Evolutionary conservation across 1,140 invertebrate genomes (phyloP), one percentile per base, ranked within the genome.

Genomic region (Ceratina japonica): DNA sequence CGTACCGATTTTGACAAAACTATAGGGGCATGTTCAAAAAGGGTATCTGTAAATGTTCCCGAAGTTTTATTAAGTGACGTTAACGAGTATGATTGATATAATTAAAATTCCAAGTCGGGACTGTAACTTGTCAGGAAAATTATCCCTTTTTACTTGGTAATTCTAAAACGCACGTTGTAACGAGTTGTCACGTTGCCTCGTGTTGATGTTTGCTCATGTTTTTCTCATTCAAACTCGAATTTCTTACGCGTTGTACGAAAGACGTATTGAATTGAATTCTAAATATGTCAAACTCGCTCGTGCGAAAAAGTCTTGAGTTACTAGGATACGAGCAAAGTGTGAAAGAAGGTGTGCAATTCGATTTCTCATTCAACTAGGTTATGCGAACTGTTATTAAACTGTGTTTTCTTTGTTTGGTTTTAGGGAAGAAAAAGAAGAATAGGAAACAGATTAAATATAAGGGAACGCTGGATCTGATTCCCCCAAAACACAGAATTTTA

Each of bases 261-360:
- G 37, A 37, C 27, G 31, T 27, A 73, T 68, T 62, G 20, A 75
- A 18, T 73, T 78, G 20, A 72, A 7, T 54, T 70, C n/a, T 54
- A 69, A 84, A 87, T 81, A 92, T 92, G 91, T 90, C 91, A 75
- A 88, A 87, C 56, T 87, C 87, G 16, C 87, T 92, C 27, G 86
- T 91, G 56, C 84, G 83, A 22, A 87, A 91, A 81, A 91, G 90
- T 74, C 85, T 92, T 64, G 89, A 91, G 37, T 79, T 91, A 58
- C 73, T 90, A 8, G 84, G 82, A 3, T 88, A 85, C 20, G 83
- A 89, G 22, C 79, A 84, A 59, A 58, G 75, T 77, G 24, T 80
- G 22, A 85, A 82, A 54, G 69, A 80, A 84, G 89, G 89, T 90
- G 77, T 71, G 69, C 0, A 7, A 51, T 65, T 73, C 24, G 51